Conservation (phyloP, 2,797 vertebrate genomes). For the Apogon hyalosoma region DNA sequence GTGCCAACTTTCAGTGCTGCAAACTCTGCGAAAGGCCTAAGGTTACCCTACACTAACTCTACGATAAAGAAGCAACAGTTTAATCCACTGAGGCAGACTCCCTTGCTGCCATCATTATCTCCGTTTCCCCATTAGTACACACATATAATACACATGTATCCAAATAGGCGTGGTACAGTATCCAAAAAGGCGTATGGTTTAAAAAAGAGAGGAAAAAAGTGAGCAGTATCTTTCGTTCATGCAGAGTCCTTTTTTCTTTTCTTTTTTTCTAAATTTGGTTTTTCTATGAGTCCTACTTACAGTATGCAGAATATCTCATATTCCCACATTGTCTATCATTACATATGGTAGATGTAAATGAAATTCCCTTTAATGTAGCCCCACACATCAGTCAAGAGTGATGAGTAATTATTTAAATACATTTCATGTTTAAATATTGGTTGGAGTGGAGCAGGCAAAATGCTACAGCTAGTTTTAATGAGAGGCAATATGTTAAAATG, state of each 20-base stretch:
- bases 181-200: constrained; percentile 66
- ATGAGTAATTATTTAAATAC: constrained; percentile 83
- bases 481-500: constrained; percentile 72
- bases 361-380: constrained; percentile 76
- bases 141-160: constrained; percentile 65
- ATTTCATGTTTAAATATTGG: constrained; percentile 82
- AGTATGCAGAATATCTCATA: constrained; percentile 74
- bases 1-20: constrained; percentile 27
- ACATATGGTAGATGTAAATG: constrained; percentile 76
- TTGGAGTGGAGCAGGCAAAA: constrained; percentile 83
- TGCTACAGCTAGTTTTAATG: constrained; percentile 80
- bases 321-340: constrained; percentile 71
- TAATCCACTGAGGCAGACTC: constrained; percentile 59
- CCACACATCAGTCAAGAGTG: constrained; percentile 72
- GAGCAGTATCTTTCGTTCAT: constrained; percentile 81
- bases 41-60: constrained; percentile 44
- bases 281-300: constrained; percentile 81
- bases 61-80: constrained; percentile 46
- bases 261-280: constrained; percentile 70
- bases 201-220: constrained; percentile 69
- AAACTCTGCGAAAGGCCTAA: constrained; percentile 51
- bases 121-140: constrained; percentile 55
- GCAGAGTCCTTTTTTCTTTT: constrained; percentile 72
- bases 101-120: constrained; percentile 54
- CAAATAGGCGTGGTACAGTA: constrained; percentile 66